Conservation (phyloP, 2,888 invertebrate genomes). For the Camponotus fellah region DNA sequence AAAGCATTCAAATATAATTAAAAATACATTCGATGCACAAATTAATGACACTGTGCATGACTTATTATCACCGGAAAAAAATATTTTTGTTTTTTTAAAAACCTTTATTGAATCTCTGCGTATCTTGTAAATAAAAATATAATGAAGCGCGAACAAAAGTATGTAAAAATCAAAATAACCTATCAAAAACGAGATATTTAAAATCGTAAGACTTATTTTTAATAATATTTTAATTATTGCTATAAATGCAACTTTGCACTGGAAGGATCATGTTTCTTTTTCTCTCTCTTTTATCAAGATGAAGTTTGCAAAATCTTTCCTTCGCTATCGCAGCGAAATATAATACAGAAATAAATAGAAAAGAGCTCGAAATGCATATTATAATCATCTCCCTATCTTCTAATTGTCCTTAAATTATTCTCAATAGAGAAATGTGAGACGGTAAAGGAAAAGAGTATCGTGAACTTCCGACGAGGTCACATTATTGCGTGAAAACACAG, state of each 20-base stretch:
- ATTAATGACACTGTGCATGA: neutral
- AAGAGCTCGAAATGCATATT: slow-evolving; percentile 3
- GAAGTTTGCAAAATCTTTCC: slow-evolving; percentile 28
- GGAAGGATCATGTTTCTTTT: neutral
- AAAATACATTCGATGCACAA: neutral
- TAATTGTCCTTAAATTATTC: slow-evolving; percentile 19
- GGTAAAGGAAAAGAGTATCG: slow-evolving; percentile 36
- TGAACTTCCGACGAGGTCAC: slow-evolving; percentile 60
- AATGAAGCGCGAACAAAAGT: neutral
- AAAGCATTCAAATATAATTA: too few relatives aligned
- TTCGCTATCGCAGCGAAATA: neutral
- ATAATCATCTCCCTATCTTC: neutral
- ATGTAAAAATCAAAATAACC: neutral
- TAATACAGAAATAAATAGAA: neutral
- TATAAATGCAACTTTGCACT: neutral
- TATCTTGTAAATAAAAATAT: too few relatives aligned
- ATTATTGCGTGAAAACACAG: slow-evolving; percentile 64
- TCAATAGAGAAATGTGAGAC: slow-evolving; percentile 15
- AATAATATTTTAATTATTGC: slow-evolving; percentile 11
- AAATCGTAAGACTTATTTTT: slow-evolving; percentile 17
- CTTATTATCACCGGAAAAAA: neutral
- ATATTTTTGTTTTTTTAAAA: neutral
- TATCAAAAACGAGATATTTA: neutral
- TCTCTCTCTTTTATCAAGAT: neutral
- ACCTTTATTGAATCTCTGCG: neutral